A percentile compares a stretch with the other conserved stretches of the same genome.
Conservation (phyloP, 1,140 invertebrate genomes). For the Neodiprion fabricii region DNA sequence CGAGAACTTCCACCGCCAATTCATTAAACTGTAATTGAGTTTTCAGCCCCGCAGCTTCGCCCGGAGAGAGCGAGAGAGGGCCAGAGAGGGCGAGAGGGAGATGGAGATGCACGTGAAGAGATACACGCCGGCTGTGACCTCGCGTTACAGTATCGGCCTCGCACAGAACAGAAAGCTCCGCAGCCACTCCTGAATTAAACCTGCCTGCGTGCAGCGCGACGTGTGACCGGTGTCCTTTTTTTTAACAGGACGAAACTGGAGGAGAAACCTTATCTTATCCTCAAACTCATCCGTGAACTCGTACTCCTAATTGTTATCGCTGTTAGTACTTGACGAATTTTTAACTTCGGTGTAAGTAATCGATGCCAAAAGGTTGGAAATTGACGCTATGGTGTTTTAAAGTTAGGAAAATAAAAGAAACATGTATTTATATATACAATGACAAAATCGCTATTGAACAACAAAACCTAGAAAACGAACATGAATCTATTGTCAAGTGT, state of each 20-base stretch:
- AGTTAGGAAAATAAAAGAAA: no score
- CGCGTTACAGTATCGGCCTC: constrained; percentile 16
- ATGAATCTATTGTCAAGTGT: no score
- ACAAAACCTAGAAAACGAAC: no score
- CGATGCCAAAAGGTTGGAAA: no score
- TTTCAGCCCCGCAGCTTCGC: constrained; percentile 48
- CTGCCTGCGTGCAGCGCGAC: constrained; percentile 37
- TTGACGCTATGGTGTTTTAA: no score
- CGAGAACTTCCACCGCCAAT: constrained; percentile 39
- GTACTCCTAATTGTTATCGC: no score
- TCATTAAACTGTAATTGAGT: constrained; percentile 60
- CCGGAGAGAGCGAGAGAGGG: constrained; percentile 43
- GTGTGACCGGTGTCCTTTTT: constrained; percentile 50
- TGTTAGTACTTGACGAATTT: no score
- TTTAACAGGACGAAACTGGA: constrained; percentile 45
- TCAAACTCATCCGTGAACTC: no score
- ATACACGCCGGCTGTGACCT: constrained; percentile 28
- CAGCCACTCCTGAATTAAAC: constrained; percentile 50
- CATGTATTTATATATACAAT: no score
- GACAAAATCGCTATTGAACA: no score
- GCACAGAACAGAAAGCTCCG: constrained; percentile 20
- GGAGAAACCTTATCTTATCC: constrained; percentile 8
- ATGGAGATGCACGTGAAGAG: constrained; percentile 28
- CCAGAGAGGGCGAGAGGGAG: constrained; percentile 26
- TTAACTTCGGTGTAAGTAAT: no score